Base-by-base conservation (phyloP, 2,113 vertebrate genomes). In the Hyperoodon ampullatus region DNA sequence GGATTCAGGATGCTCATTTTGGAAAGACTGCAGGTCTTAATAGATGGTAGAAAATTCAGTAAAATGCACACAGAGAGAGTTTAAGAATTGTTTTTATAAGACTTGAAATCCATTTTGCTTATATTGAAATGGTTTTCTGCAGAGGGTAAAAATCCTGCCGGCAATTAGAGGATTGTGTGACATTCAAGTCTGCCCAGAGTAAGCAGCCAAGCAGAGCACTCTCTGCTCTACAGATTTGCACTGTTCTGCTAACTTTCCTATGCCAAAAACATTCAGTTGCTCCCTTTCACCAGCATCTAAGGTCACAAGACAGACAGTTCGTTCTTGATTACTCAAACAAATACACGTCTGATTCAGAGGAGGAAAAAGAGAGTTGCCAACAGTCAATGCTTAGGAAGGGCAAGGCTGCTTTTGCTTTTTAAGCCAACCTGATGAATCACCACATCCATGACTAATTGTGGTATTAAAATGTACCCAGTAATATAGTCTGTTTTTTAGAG, bases 261-360 rank as follows among this genome's bases (percentile, higher is more conserved):
- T 98, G 98, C 98, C 98, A 99, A 98, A 98, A 98, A 83, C 98
- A 99, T 97, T 97, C 98, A 97, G 98, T 98, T 98, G 97, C 98
- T 99, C 98, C 96, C 97, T 98, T 98, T 98, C 97, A 98, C 98
- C 98, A 98, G 98, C 98, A 86, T 98, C 97, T 98, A 99, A 99
- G 99, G 99, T 99, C 98, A 99, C 95, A 98, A 98, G 98, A 98
- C 98, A 98, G 98, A 98, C 98, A 98, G 98, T 99, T 99, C 99
- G 98, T 99, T 99, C 98, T 98, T 99, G 98, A 99, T 99, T 98
- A 98, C 98, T 98, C 98, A 98, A 99, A 98, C 98, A 99, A 98
- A 98, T 98, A 98, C 97, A 98, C 66, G 60, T 98, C 98, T 98
- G 98, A 98, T 98, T 98, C 98, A 98, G 88, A 97, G 95, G 78